phyloP scores from a whole-genome alignment of 2,113 vertebrate species.

The Oryzias melastigma region DNA sequence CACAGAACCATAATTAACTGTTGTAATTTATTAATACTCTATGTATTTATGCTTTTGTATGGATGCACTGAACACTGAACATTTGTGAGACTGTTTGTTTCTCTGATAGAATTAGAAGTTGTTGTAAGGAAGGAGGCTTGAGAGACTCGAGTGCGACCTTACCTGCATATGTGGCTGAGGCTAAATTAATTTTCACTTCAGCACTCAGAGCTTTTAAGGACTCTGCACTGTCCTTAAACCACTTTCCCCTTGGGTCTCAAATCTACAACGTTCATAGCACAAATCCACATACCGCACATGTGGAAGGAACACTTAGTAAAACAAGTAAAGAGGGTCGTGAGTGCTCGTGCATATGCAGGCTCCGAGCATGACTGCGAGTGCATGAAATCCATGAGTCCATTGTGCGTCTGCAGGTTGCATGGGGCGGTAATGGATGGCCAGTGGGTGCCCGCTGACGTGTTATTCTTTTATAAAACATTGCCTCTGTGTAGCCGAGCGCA shows the following conservation, averaged over 20 bases:
- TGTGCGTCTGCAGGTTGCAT: slow-evolving; percentile 49
- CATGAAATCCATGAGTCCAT: slow-evolving; percentile 28
- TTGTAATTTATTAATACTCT: background rate
- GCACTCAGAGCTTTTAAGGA: slow-evolving; percentile 30
- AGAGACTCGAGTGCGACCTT: slow-evolving; percentile 40
- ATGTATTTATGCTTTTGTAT: background rate
- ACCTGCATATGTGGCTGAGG: slow-evolving; percentile 21
- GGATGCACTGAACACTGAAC: background rate
- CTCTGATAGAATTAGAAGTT: slow-evolving; percentile 7
- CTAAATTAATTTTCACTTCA: slow-evolving; percentile 51
- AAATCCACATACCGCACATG: slow-evolving; percentile 53
- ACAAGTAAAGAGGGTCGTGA: background rate
- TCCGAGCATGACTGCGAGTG: slow-evolving; percentile 4
- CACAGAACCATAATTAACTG: no score
- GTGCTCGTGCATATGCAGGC: slow-evolving; percentile 29
- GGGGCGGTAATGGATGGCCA: slow-evolving; percentile 76
- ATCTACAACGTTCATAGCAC: slow-evolving; percentile 37
- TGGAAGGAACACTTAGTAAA: slow-evolving; percentile 67
- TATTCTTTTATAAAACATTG: slow-evolving; percentile 83
- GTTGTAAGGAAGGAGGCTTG: slow-evolving; percentile 48
- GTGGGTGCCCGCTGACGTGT: slow-evolving; percentile 73
- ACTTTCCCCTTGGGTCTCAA: slow-evolving; percentile 11
- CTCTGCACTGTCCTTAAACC: slow-evolving; percentile 35
- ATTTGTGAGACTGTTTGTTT: slow-evolving; percentile 1
- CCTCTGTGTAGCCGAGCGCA: slow-evolving; percentile 70